Percentiles rank a stretch among this genome's conserved stretches.
Conservation (phyloP, 1,140 invertebrate genomes). For the Harlomillsia oculata region DNA sequence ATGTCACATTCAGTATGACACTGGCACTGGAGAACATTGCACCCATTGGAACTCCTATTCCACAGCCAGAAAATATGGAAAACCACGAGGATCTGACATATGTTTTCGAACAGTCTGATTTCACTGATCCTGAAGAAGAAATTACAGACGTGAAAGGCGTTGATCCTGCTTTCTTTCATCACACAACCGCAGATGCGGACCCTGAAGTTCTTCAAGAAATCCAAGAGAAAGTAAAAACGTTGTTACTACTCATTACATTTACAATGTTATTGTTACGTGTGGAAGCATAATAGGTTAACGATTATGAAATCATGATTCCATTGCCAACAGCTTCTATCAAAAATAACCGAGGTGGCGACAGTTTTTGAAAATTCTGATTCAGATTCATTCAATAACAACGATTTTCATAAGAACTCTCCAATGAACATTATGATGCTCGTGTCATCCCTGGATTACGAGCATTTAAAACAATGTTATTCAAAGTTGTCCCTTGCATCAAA, state of each 20-base stretch:
- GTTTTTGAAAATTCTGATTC: neutral
- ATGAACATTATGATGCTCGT: conserved; percentile 19
- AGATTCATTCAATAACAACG: neutral
- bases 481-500: conserved; percentile 1
- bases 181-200: conserved; percentile 18
- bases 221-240: conserved; percentile 8
- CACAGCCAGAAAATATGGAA: conserved; percentile 22
- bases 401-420: conserved; percentile 22
- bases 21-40: conserved; percentile 6
- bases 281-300: too few species aligned
- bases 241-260: too few species aligned
- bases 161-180: conserved; percentile 27
- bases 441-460: conserved; percentile 27
- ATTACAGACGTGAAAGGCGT: conserved; percentile 15
- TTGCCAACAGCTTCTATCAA: too few species aligned
- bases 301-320: too few species aligned
- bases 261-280: too few species aligned
- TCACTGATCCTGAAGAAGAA: conserved; percentile 32
- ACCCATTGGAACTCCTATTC: conserved; percentile 4
- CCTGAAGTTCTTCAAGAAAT: conserved; percentile 16
- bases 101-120: conserved; percentile 33
- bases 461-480: conserved; percentile 13
- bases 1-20: conserved; percentile 22
- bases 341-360: too few species aligned
- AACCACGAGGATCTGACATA: conserved; percentile 31